Evolutionary conservation across 1,140 invertebrate genomes (phyloP), one percentile per base, ranked within the genome.

Genomic region (Drosophila nannoptera): DNA sequence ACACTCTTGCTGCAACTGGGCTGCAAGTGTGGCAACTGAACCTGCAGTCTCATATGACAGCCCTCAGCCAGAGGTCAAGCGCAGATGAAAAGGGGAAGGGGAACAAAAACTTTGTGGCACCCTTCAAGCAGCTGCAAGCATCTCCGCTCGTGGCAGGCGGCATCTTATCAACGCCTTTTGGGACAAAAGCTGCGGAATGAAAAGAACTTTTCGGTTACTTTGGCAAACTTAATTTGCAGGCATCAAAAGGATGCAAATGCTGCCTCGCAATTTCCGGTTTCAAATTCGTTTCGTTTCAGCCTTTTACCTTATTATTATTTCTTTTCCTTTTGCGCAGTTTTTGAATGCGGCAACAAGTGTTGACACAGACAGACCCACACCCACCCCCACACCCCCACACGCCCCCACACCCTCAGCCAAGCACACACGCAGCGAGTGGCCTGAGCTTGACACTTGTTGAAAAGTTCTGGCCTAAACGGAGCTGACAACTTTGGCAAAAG

Each of bases 191-290:
- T 31, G 43, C n/a, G 16, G 48, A 46, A 59, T 36, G 65, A 45
- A 48, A 31, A n/a, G 9, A 50, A 33, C 46, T 48, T 55, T 66
- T 29, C 40, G 12, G 29, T 8, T 65, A 49, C 53, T 59, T 59
- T 29, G 31, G 38, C 22, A 31, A 84, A 76, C 62, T 73, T 73
- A 84, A 84, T 84, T 83, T 78, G 49, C 48, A 69, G 64, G 80
- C 80, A 75, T 78, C 75, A 84, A 77, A 78, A 70, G 82, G 82
- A 75, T 75, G 75, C 75, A 78, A 82, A 83, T 84, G 66, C 63
- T 75, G 72, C 65, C 68, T 64, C 69, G 68, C 62, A 84, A 83
- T 83, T 84, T 83, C 78, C 80, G 78, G 76, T 73, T 73, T 76
- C 69, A 82, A 71, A 80, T 69, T 73, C 60, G 59, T 58, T 76